Conservation (phyloP, 1,140 invertebrate genomes). For the Platorchestia sp. region DNA sequence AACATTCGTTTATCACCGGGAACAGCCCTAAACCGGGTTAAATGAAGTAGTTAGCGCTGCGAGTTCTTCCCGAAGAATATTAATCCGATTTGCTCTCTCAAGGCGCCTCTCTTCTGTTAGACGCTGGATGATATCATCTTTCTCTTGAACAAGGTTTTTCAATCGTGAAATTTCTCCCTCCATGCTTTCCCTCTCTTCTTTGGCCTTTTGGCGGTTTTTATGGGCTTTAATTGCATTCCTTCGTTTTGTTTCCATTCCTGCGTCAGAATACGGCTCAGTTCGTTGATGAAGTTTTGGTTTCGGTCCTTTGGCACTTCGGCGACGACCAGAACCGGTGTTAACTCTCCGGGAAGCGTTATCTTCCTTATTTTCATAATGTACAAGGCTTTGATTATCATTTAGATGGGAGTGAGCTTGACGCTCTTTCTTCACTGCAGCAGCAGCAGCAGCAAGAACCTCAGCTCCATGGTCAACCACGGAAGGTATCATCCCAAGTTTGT, state of each 20-base stretch:
- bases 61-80: background rate
- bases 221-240: constrained; percentile 7
- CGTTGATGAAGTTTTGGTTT: background rate
- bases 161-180: background rate
- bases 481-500: background rate
- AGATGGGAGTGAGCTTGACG: background rate
- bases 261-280: background rate
- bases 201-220: background rate
- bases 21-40: background rate
- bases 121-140: background rate
- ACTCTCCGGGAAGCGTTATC: background rate
- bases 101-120: background rate
- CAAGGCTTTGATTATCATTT: background rate
- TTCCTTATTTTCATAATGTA: background rate
- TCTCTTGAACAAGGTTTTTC: background rate
- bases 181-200: background rate
- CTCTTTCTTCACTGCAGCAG: background rate
- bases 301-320: background rate
- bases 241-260: background rate
- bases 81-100: background rate
- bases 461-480: background rate
- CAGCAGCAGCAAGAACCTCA: background rate
- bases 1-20: background rate
- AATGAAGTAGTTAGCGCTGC: background rate
- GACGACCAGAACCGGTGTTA: background rate